Conservation (phyloP, 1,140 invertebrate species). For the Phenacoccus solenopsis region DNA sequence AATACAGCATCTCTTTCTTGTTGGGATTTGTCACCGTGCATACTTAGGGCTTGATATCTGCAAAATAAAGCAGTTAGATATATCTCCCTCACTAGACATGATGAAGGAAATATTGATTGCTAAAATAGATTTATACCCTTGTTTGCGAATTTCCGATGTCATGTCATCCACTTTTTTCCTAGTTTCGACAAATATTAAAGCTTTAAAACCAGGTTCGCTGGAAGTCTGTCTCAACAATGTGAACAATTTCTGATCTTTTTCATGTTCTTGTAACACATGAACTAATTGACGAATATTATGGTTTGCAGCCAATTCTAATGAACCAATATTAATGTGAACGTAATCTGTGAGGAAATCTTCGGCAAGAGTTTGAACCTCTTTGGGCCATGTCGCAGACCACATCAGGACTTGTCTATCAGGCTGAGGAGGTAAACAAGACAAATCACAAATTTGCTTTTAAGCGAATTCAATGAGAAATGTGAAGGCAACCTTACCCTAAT, state of each 20-base stretch:
- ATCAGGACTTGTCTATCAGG: slow-evolving; percentile 75
- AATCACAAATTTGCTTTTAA: not conserved
- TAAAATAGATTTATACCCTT: slow-evolving; percentile 18
- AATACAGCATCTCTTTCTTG: slow-evolving; percentile 92
- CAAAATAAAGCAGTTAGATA: not conserved
- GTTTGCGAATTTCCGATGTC: slow-evolving; percentile 57
- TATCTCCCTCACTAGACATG: too few species aligned
- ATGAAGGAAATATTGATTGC: too few species aligned
- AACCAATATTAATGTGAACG: slow-evolving; percentile 93
- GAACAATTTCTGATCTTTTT: slow-evolving; percentile 48
- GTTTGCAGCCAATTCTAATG: slow-evolving; percentile 83
- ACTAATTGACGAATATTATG: slow-evolving; percentile 97
- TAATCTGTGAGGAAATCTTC: slow-evolving; percentile 93
- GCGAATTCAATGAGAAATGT: slow-evolving; percentile 21
- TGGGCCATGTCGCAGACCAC: slow-evolving; percentile 99
- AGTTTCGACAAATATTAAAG: slow-evolving; percentile 93
- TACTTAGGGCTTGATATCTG: slow-evolving; percentile 53
- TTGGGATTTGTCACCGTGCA: slow-evolving; percentile 97
- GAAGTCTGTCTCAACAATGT: slow-evolving; percentile 20
- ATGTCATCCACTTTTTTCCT: slow-evolving; percentile 94
- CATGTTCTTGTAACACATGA: slow-evolving; percentile 82
- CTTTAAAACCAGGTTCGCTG: slow-evolving; percentile 22
- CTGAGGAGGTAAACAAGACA: slow-evolving; percentile 30
- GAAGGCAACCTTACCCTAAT: slow-evolving; percentile 43
- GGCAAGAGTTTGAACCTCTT: slow-evolving; percentile 87